phyloP scores from a whole-genome alignment of 2,888 invertebrate species.

The Netelia virgata region DNA sequence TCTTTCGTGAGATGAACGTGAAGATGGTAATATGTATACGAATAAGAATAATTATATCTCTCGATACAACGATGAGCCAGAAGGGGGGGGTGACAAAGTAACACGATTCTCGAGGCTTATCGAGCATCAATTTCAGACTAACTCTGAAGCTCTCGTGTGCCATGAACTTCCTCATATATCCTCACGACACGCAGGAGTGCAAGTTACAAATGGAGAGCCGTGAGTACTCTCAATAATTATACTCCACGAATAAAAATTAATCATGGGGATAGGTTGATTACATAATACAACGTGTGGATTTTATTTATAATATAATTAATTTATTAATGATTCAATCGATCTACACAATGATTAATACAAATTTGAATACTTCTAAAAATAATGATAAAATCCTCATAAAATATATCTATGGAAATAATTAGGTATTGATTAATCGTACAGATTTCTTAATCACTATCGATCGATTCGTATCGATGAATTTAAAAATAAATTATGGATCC shows the following conservation, averaged over 20 bases:
- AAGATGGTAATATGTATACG: conserved; percentile 7
- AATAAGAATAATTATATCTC: conserved; percentile 2
- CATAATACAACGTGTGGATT: neutral
- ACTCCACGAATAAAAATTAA: neutral
- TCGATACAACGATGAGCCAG: conserved; percentile 17
- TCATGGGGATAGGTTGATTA: neutral
- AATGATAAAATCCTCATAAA: no score
- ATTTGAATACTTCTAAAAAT: no score
- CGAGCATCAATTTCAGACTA: conserved; percentile 85
- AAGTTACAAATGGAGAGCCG: conserved; percentile 97
- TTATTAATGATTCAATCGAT: no score
- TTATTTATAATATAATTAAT: no score
- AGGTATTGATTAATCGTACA: neutral
- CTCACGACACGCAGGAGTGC: conserved; percentile 97
- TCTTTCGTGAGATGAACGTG: neutral
- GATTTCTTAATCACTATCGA: neutral
- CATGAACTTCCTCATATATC: conserved; percentile 97
- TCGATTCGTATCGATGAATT: neutral
- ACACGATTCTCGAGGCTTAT: neutral
- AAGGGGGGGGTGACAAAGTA: conserved; percentile 1
- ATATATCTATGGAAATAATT: neutral
- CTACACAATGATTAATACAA: no score
- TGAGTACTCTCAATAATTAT: conserved; percentile 86
- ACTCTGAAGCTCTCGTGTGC: conserved; percentile 95
- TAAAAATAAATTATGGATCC: no score